Evolutionary conservation across 2,888 invertebrate species (phyloP).

Genomic region (Cataglyphis livida): DNA sequence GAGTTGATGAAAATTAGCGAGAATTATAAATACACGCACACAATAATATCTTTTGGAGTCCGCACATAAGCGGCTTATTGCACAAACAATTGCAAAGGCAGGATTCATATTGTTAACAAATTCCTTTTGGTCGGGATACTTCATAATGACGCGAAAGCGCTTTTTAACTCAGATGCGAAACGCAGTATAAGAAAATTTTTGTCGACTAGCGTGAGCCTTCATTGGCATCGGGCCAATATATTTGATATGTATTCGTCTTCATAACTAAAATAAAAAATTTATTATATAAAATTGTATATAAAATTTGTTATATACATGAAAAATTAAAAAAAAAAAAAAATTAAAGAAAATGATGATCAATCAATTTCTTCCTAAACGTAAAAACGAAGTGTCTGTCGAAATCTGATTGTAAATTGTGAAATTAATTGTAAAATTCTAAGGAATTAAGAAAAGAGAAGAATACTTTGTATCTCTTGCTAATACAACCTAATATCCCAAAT

Average conservation of each 20-base stretch:
- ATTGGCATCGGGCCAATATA: not conserved
- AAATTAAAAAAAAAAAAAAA: not conserved
- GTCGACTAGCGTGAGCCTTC: not conserved
- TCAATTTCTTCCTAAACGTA: not conserved
- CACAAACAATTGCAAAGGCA: conserved; percentile 36
- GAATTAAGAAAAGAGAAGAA: too few species aligned
- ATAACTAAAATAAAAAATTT: not conserved
- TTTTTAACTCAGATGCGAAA: conserved; percentile 40
- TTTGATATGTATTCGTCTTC: not conserved
- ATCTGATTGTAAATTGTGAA: too few species aligned
- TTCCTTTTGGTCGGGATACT: conserved; percentile 17
- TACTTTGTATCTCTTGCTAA: too few species aligned
- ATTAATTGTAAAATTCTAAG: too few species aligned
- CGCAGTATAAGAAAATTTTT: conserved; percentile 35
- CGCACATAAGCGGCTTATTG: conserved; percentile 51
- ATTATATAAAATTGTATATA: not conserved
- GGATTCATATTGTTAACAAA: conserved; percentile 55
- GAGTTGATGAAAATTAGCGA: conserved; percentile 51
- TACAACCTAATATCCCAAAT: too few species aligned
- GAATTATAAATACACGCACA: conserved; percentile 52
- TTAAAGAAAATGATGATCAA: not conserved
- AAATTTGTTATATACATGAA: not conserved
- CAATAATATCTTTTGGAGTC: conserved; percentile 45
- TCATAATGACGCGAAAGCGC: conserved; percentile 21
- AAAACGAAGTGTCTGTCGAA: too few species aligned